phyloP scores from a whole-genome alignment of 2,888 invertebrate species.

The Beris morrisii region DNA sequence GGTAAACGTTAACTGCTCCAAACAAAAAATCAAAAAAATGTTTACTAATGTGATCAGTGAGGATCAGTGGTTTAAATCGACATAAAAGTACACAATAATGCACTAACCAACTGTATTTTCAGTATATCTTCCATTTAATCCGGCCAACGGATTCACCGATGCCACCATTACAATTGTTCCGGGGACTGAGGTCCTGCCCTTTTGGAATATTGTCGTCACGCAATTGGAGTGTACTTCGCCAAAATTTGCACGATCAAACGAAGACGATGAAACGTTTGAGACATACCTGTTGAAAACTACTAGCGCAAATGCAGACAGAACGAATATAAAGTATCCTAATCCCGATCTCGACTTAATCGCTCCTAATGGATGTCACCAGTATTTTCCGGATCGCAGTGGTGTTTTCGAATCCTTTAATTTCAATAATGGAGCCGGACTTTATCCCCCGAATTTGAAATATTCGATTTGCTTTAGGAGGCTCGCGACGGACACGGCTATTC shows the following conservation, averaged over 20 bases:
- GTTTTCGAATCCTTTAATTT: slow-evolving; percentile 65
- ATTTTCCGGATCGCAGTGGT: slow-evolving; percentile 63
- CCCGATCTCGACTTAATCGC: slow-evolving; percentile 53
- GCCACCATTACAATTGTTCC: slow-evolving; percentile 42
- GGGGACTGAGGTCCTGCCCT: slow-evolving; percentile 54
- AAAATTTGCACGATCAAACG: too few relatives aligned
- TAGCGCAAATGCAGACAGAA: too few relatives aligned
- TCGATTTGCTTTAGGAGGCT: slow-evolving; percentile 64
- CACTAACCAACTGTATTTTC: not conserved
- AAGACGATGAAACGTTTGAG: too few relatives aligned
- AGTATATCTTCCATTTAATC: slow-evolving; percentile 49
- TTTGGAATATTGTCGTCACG: slow-evolving; percentile 65
- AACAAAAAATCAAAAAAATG: too few relatives aligned
- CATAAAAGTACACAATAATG: too few relatives aligned
- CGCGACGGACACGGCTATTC: too few relatives aligned
- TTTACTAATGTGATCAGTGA: too few relatives aligned
- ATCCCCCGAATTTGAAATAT: slow-evolving; percentile 62
- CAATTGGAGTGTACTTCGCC: slow-evolving; percentile 60
- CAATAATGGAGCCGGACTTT: slow-evolving; percentile 45
- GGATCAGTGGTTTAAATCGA: too few relatives aligned
- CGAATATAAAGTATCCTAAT: too few relatives aligned
- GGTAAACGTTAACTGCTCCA: too few relatives aligned
- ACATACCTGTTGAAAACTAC: too few relatives aligned
- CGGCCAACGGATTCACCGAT: slow-evolving; percentile 46
- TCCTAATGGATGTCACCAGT: slow-evolving; percentile 69